Conservation (phyloP, 2,797 vertebrate genomes). For the Tragelaphus oryx region DNA sequence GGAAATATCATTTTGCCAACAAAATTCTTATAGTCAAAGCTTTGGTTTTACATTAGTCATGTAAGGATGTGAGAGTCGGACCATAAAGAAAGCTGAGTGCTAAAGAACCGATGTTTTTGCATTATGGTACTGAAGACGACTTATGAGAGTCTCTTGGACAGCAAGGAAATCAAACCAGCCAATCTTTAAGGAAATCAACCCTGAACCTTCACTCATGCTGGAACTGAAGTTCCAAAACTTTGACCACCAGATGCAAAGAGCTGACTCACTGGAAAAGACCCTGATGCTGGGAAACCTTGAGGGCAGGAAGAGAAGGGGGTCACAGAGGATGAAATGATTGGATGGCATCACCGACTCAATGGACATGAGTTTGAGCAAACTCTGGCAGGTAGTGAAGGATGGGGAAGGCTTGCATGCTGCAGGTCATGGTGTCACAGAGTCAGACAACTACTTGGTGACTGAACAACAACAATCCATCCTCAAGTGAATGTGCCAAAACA, state of each 20-base stretch:
- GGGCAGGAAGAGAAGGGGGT: background rate
- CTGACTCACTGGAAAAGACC: background rate
- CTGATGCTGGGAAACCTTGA: background rate
- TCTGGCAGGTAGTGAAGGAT: background rate
- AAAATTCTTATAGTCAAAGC: background rate
- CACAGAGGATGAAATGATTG: background rate
- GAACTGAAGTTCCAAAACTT: background rate
- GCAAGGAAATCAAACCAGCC: background rate
- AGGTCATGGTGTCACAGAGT: background rate
- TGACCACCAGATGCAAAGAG: background rate
- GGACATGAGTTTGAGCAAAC: background rate
- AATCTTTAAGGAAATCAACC: background rate
- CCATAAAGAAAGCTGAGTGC: background rate
- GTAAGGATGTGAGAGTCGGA: background rate
- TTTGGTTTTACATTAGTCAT: background rate
- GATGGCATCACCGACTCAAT: background rate
- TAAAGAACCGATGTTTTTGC: background rate
- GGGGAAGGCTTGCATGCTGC: background rate
- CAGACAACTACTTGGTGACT: background rate
- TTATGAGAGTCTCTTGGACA: background rate
- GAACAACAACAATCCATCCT: background rate
- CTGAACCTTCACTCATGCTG: background rate
- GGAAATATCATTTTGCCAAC: background rate
- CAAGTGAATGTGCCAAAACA: background rate
- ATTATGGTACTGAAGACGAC: background rate